phyloP scores from a whole-genome alignment of 2,113 vertebrate species.

The Balaenoptera acutorostrata region DNA sequence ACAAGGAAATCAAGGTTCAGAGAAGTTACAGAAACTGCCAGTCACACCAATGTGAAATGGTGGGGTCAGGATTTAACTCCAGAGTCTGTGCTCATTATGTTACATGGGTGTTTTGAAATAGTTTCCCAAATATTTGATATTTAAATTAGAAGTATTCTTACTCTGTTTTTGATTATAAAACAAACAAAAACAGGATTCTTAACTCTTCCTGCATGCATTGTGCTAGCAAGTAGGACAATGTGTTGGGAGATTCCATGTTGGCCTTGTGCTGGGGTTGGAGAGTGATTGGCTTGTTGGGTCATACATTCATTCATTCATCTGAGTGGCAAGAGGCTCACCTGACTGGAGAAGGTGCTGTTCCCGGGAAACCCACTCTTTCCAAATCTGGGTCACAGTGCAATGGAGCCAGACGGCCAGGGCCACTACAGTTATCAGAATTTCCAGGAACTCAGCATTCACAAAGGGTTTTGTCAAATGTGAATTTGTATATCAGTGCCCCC shows the following conservation, averaged over 20 bases:
- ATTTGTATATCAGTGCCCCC: neutral
- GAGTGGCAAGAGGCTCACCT: neutral
- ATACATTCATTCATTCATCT: neutral
- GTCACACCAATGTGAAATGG: neutral
- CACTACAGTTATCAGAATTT: fast-evolving
- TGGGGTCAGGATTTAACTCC: neutral
- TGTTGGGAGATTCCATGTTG: neutral
- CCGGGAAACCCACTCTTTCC: neutral
- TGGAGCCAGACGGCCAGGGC: neutral
- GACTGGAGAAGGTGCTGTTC: neutral
- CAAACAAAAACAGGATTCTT: neutral
- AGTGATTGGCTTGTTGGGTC: neutral
- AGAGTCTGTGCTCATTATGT: neutral
- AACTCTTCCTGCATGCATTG: neutral
- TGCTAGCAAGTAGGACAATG: neutral
- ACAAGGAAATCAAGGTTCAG: neutral
- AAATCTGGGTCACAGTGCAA: too few relatives aligned
- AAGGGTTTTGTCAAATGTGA: neutral
- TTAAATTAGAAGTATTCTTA: neutral
- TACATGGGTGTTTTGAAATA: neutral
- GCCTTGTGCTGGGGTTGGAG: neutral
- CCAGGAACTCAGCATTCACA: neutral
- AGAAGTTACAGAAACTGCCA: neutral
- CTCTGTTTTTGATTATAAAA: neutral
- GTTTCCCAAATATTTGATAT: neutral